Base-by-base conservation (phyloP, 2,797 vertebrate species). In the Myripristis murdjan region DNA sequence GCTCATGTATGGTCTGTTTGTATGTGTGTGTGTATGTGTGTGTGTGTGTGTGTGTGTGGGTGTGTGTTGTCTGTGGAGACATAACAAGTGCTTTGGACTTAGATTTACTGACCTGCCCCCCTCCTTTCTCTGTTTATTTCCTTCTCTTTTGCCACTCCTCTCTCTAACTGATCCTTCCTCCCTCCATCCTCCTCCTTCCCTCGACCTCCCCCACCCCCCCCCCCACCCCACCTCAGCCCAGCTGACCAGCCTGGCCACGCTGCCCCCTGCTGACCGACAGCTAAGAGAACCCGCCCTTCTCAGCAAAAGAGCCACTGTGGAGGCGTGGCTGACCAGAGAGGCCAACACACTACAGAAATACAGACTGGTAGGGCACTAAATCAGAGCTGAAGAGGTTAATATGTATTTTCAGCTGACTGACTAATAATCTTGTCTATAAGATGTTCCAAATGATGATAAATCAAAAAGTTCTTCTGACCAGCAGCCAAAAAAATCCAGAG, bases 281-380 rank as follows among this genome's bases (percentile, higher is more conserved):
- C 93, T 96, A 0, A 92, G 97, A 46, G 97, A 99, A 83, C 95
- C 97, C 0, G 89, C 93, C 23, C 95, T 99, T 20, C 96, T 98
- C 84, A 97, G 95, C 94, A 97, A 98, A 82, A 96, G 97, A 85
- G 93, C 95, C 11, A 96, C 97, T 0, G 91, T 99, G 92, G 98
- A 99, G 84, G 86, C 95, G 69, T 98, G 97, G 97, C 94, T 99
- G 82, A 97, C 98, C 64, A 93, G 96, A 18, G 97, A 99, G 86
- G 98, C 98, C 56, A 98, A 97, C 95, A 98, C 96, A 65, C 95
- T 99, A 94, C 98, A 99, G 93, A 98, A 98, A 88, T 98, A 98
- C 92, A 96, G 98, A 1, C 95, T 99, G 96, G 98, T 99, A 84
- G 89, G 92, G 69, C 3, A 8, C 7, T n/a, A n/a, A n/a, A n/a